Evolutionary conservation across 1,140 invertebrate genomes (phyloP), one percentile per base, ranked within the genome.

Genomic region (Mamestra configurata): DNA sequence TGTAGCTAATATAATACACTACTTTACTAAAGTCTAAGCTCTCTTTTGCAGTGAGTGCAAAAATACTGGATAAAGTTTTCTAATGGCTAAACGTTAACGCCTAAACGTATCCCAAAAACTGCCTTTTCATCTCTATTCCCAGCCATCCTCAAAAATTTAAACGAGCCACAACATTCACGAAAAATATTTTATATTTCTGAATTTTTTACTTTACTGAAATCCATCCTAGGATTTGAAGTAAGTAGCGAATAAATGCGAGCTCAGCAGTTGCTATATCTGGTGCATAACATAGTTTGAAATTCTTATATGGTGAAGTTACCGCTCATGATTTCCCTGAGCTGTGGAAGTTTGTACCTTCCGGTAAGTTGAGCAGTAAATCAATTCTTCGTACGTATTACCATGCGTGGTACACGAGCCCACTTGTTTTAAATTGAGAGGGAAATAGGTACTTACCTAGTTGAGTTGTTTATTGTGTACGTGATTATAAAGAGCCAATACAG

Each of bases 351-450:
- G 77, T n/a, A n/a, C 57, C 43, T 71, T 78, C 66, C 46, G 37
- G n/a, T 20, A 71, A 79, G 49, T 79, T 79, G 15, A 13, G 53
- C 77, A 46, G 66, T 79, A 79, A 79, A 79, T 79, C 66, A 79
- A 46, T 40, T 53, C 37, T 71, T 35, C 37, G 40, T 71, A 43
- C 35, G 55, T 64, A 57, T 78, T 55, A 46, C 37, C 27, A 43
- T 53, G 40, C 51, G 37, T 59, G 59, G 22, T 55, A 55, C 27
- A 70, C 37, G 73, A 13, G n/a, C 35, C 6, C 49, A 57, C 49
- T 79, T 46, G 66, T 71, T 79, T 71, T 49, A 43, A 66, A 59
- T 51, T 59, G 1, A n/a, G 27, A 1, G 53, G 11, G 10, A 24
- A 55, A 55, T n/a, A n/a, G n/a, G n/a, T n/a, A 31, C 27, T 31